phyloP scores from a whole-genome alignment of 2,113 vertebrate species.

The Lamprotornis superbus region DNA sequence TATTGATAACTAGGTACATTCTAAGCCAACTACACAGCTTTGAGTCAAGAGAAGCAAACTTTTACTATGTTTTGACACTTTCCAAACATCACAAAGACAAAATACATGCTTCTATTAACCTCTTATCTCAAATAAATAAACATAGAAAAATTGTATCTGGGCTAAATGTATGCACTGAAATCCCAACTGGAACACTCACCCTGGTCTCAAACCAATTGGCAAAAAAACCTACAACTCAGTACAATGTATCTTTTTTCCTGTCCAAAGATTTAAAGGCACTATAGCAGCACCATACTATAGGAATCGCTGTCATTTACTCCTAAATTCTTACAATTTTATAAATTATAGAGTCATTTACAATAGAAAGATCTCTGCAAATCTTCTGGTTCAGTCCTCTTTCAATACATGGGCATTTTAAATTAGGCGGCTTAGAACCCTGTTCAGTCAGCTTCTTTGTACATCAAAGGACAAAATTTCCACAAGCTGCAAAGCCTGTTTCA shows the following conservation, averaged over 20 bases:
- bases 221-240: background rate
- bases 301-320: background rate
- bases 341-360: background rate
- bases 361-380: background rate
- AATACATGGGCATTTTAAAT: background rate
- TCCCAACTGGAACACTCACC: background rate
- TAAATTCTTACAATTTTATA: background rate
- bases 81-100: background rate
- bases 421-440: background rate
- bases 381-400: background rate
- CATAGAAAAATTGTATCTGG: background rate
- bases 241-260: background rate
- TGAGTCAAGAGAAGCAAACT: background rate
- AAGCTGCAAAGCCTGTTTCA: background rate
- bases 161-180: background rate
- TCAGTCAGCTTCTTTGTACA: background rate
- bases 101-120: background rate
- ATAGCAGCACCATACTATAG: background rate
- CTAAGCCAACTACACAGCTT: background rate
- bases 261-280: background rate
- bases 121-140: background rate
- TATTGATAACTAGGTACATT: background rate
- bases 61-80: background rate
- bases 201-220: background rate
- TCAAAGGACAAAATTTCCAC: background rate